Conservation (phyloP, 2,888 invertebrate genomes). For the Leistus spinibarbis region DNA sequence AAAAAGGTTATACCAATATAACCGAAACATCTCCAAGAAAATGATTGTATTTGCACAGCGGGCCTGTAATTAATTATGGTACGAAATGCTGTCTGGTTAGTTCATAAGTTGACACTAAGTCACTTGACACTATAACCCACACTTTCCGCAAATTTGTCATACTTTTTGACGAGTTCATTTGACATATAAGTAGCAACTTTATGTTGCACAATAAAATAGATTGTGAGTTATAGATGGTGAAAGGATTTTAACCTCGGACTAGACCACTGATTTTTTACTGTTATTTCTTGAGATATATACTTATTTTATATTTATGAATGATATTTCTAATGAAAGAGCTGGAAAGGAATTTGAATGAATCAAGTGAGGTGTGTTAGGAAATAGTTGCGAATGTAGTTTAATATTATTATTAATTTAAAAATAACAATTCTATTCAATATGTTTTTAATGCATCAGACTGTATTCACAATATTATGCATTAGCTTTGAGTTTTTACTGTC, state of each 20-base stretch:
- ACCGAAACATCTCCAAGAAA: not conserved
- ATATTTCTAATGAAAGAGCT: no score
- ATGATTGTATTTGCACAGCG: not conserved
- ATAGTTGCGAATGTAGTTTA: no score
- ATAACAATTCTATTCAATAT: no score
- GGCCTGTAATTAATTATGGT: not conserved
- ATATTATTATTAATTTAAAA: no score
- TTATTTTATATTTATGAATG: no score
- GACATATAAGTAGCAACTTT: not conserved
- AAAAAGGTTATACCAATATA: not conserved
- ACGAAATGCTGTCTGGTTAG: not conserved
- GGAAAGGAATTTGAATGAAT: no score
- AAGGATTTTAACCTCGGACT: not conserved
- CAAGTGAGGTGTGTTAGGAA: no score
- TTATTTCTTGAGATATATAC: not conserved
- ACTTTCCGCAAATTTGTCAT: not conserved
- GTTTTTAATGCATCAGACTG: no score
- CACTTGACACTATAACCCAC: no score
- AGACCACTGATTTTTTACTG: not conserved
- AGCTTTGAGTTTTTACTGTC: no score
- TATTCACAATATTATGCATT: no score
- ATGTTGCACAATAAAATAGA: not conserved
- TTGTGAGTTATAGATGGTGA: not conserved
- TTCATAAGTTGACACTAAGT: not conserved
- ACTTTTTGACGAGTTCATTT: not conserved